A percentile compares a stretch with the other conserved stretches of the same genome.
These are phyloP conservation scores for Passer domesticus DNA, from an alignment of 2,113 vertebrate genomes.

Conservation along the genomic window DNA sequence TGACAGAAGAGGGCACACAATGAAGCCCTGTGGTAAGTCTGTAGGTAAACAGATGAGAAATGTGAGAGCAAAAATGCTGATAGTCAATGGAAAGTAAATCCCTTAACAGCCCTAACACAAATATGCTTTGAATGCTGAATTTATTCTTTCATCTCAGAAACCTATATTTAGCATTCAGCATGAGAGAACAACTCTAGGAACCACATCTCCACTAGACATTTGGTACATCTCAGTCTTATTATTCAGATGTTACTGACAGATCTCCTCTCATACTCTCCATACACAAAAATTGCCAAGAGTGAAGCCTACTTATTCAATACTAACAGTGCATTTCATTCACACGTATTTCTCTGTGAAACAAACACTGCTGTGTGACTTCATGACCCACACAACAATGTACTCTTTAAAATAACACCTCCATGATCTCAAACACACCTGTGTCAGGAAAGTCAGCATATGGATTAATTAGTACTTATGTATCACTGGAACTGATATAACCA, in stretches of 20 bases:
- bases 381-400: not conserved
- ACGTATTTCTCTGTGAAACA: not conserved
- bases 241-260: slow-evolving; percentile 34
- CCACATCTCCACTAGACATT: not conserved
- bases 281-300: not conserved
- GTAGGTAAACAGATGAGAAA: slow-evolving; percentile 19
- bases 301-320: not conserved
- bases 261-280: not conserved
- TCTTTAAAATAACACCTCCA: not conserved
- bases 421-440: not conserved
- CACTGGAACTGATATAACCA: not conserved
- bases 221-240: not conserved
- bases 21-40: not conserved
- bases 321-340: not conserved
- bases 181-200: slow-evolving; percentile 1
- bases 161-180: not conserved
- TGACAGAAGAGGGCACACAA: not conserved
- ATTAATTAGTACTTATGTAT: not conserved
- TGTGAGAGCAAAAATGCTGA: not conserved
- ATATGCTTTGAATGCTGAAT: slow-evolving; percentile 8
- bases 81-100: not conserved
- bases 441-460: not conserved
- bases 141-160: slow-evolving; percentile 2
- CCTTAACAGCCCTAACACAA: not conserved
- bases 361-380: not conserved